Evolutionary conservation across 2,113 vertebrate genomes (phyloP).

Genomic region (Falcunculus frontatus): DNA sequence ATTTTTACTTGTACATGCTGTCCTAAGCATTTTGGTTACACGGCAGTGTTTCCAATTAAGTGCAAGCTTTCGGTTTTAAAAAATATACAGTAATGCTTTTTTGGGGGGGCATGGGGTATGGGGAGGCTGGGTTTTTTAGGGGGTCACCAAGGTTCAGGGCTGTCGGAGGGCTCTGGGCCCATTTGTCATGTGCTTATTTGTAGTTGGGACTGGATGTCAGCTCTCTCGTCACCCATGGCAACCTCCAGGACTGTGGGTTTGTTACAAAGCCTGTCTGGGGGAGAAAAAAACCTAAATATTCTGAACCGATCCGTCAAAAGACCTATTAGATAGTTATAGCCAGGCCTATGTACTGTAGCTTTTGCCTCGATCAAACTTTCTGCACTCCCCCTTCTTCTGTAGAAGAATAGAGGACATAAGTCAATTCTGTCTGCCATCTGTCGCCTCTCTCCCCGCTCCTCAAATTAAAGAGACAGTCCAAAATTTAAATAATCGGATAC

Average conservation of each 20-base stretch:
- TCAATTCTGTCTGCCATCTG: conserved; percentile 89
- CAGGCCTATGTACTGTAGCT: conserved; percentile 60
- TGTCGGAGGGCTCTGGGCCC: conserved; percentile 80
- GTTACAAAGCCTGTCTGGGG: conserved; percentile 68
- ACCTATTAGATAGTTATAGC: conserved; percentile 77
- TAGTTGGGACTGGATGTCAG: conserved; percentile 77
- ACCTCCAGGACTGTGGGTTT: conserved; percentile 75
- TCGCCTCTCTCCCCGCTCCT: conserved; percentile 72
- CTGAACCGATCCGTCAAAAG: conserved; percentile 68
- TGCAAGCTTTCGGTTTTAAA: conserved; percentile 60
- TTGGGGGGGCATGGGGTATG: neutral
- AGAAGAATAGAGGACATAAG: conserved; percentile 84
- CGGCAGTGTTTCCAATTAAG: conserved; percentile 75
- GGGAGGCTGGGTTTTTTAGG: conserved; percentile 60
- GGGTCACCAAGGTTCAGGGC: conserved; percentile 82
- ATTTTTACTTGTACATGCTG: conserved; percentile 73
- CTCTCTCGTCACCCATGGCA: conserved; percentile 79
- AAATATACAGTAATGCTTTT: conserved; percentile 38
- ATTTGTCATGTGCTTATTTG: conserved; percentile 88
- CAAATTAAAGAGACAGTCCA: conserved; percentile 78
- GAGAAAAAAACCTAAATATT: conserved; percentile 61
- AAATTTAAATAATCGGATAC: conserved; percentile 69
- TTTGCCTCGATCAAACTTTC: conserved; percentile 79
- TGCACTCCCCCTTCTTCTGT: conserved; percentile 74
- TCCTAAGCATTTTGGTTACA: conserved; percentile 70